Evolutionary conservation across 1,140 invertebrate species (phyloP).

Genomic region (Eurosta solidaginis): DNA sequence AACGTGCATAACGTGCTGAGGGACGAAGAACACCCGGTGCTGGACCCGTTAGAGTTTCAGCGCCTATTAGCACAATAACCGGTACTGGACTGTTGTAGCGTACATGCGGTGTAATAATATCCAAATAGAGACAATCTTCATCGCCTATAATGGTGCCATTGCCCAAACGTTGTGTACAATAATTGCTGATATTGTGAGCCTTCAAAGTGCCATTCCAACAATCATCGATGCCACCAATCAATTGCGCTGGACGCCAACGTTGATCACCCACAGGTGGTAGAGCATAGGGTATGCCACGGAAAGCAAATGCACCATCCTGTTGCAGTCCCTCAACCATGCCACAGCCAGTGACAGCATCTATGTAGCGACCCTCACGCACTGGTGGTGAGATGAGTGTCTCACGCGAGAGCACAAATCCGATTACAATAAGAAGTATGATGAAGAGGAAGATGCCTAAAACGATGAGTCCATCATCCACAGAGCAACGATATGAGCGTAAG

Average conservation of each 20-base stretch:
- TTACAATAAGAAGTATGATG: constrained; percentile 68
- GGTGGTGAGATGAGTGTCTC: constrained; percentile 61
- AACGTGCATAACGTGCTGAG: constrained; percentile 69
- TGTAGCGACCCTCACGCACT: constrained; percentile 71
- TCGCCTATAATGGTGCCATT: constrained; percentile 69
- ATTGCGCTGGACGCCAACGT: constrained; percentile 74
- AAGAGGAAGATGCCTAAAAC: constrained; percentile 64
- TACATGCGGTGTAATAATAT: constrained; percentile 76
- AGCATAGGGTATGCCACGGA: constrained; percentile 85
- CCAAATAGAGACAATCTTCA: constrained; percentile 82
- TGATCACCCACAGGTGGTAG: constrained; percentile 72
- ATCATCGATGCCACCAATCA: constrained; percentile 68
- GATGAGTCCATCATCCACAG: constrained; percentile 63
- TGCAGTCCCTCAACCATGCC: constrained; percentile 76
- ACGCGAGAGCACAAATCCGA: constrained; percentile 67
- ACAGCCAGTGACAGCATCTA: constrained; percentile 76
- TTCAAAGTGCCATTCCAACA: constrained; percentile 81
- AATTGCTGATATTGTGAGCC: constrained; percentile 69
- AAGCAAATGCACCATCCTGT: constrained; percentile 77
- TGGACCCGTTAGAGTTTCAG: constrained; percentile 75
- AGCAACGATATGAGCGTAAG: constrained; percentile 52
- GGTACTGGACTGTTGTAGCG: constrained; percentile 74
- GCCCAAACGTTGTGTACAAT: constrained; percentile 71
- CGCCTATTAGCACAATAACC: constrained; percentile 81
- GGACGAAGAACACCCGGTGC: constrained; percentile 70